Evolutionary conservation across 1,140 invertebrate genomes (phyloP), one percentile per base, ranked within the genome.

Genomic region (Hyphantria cunea): DNA sequence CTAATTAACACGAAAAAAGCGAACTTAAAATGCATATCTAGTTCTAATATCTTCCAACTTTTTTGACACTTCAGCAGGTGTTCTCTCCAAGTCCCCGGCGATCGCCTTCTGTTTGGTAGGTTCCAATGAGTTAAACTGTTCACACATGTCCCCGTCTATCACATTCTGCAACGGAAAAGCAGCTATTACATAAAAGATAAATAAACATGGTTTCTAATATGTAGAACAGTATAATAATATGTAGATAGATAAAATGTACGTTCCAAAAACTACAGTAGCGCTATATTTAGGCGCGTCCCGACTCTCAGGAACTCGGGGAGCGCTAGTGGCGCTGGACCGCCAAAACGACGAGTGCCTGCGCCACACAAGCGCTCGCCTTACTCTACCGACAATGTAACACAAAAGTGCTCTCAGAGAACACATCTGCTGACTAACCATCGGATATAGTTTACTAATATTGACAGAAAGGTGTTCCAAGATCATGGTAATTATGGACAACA

Each of bases 71-170:
- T 99, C 98, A 51, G 96, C 98, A 0, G 98, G 95, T 2, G 96
- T 98, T 75, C 97, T 93, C 81, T 99, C 98, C 47, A 99, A 92
- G 89, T 99, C 98, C 32, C 96, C 94, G 0, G 98, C 95, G 58
- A 99, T 99, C 64, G 95, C 96, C 78, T 98, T 98, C 80, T 99
- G 99, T 88, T 99, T 99, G 0, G 92, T 89, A 0, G 95, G 93
- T 73, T 99, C 99, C 64, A 99, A 94, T 0, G 98, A 98, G 82
- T 98, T 99, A 85, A 98, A 99, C 90, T 99, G 98, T 91, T 99
- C 99, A 88, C 99, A 99, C 3, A 99, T 91, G 90, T 99, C 99
- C 5, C 99, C 99, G 90, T 99, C 99, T 66, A 99, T 96, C 0
- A 99, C 98, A 92, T 98, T 99, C 94, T 98, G 86, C 61, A 92